Conservation (phyloP, 2,113 vertebrate genomes). For the Symphodus melops region DNA sequence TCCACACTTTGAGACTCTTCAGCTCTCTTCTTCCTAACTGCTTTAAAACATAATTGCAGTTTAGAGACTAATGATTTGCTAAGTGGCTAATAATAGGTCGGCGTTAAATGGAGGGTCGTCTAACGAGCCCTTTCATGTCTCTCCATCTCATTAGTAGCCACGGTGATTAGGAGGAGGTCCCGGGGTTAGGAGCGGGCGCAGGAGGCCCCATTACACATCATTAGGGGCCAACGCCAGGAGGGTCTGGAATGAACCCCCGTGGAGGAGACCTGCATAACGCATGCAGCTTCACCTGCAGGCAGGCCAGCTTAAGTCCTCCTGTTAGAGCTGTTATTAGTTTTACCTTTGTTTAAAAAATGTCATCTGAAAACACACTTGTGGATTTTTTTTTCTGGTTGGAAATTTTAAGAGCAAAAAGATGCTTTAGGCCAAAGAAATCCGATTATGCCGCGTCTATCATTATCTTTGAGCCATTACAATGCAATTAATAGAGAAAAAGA, state of each 20-base stretch:
- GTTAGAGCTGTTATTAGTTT: constrained; percentile 8
- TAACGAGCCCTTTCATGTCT: constrained; percentile 75
- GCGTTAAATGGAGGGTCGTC: constrained; percentile 54
- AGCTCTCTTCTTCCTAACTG: constrained; percentile 29
- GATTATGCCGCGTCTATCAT: constrained; percentile 35
- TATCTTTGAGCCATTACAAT: constrained; percentile 53
- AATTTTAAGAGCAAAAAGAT: not conserved
- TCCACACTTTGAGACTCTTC: constrained; percentile 1
- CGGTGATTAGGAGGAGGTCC: constrained; percentile 72
- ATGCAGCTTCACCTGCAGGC: constrained; percentile 54
- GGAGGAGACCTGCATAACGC: constrained; percentile 33
- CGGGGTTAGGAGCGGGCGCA: constrained; percentile 59
- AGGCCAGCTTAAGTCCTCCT: constrained; percentile 32
- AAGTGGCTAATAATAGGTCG: constrained; percentile 70
- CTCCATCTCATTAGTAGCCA: constrained; percentile 78
- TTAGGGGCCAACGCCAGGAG: constrained; percentile 65
- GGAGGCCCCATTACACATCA: constrained; percentile 76
- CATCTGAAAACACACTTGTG: not conserved
- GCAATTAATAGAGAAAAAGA: constrained; percentile 61
- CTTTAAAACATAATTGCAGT: constrained; percentile 61
- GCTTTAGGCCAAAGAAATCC: constrained; percentile 4
- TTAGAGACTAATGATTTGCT: constrained; percentile 71
- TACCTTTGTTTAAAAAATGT: not conserved
- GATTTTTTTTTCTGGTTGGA: not conserved
- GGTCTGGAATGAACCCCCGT: constrained; percentile 56